Percentiles rank a stretch among this genome's conserved stretches.
phyloP scores from a whole-genome alignment of 2,113 vertebrate species.

The Morone chrysops region DNA sequence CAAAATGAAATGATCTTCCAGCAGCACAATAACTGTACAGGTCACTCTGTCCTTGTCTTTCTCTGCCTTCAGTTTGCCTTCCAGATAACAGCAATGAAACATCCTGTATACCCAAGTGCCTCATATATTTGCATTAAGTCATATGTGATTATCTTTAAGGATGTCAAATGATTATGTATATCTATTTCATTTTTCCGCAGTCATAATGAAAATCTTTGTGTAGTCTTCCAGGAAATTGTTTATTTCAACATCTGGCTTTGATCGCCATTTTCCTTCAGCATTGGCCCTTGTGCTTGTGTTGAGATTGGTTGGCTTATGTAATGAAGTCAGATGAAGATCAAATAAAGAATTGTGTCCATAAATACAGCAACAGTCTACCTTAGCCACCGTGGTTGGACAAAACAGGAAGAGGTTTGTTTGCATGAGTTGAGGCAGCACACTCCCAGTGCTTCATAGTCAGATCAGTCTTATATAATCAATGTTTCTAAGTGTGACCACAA shows the following conservation, averaged over 20 bases:
- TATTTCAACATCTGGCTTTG: neutral
- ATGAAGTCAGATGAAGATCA: neutral
- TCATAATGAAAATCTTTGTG: neutral
- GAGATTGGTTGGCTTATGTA: neutral
- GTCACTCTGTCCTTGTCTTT: conserved; percentile 59
- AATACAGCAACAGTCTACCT: neutral
- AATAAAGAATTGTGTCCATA: neutral
- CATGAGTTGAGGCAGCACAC: neutral
- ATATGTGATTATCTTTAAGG: neutral
- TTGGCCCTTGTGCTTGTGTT: too few relatives aligned
- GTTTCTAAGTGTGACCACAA: conserved; percentile 44
- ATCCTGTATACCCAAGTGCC: neutral
- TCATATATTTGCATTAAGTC: conserved; percentile 8
- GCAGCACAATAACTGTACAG: conserved; percentile 19
- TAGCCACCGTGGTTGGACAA: neutral
- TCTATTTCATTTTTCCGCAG: neutral
- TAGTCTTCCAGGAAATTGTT: neutral
- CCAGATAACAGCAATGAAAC: conserved; percentile 16
- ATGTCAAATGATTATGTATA: neutral
- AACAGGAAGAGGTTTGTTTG: conserved; percentile 20
- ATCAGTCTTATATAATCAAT: conserved; percentile 17
- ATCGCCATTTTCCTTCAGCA: neutral
- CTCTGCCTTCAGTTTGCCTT: conserved; percentile 24
- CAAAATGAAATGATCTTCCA: conserved; percentile 40
- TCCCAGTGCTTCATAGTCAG: neutral